A percentile compares a stretch with the other conserved stretches of the same genome.
These are phyloP conservation scores for Gila orcuttii DNA, from an alignment of 2,113 vertebrate genomes.

Conservation along the genomic window DNA sequence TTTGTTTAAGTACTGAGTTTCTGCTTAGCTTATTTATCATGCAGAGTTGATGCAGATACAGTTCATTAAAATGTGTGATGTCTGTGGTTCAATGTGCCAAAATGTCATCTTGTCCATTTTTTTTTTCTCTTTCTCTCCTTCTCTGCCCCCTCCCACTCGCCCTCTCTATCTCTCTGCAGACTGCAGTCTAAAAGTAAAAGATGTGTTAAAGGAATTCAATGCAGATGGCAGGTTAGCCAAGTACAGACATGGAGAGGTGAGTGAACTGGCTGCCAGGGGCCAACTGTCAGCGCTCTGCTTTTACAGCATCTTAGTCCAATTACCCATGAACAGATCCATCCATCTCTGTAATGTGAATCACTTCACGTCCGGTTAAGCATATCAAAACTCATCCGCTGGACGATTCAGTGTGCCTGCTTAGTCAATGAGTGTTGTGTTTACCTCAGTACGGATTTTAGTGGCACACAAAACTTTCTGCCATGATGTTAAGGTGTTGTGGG, in stretches of 20 bases:
- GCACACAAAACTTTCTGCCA: not conserved
- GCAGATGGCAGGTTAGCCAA: slow-evolving; percentile 77
- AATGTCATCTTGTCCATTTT: not conserved
- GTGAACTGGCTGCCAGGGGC: slow-evolving; percentile 55
- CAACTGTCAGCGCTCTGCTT: slow-evolving; percentile 23
- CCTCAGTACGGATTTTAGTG: not conserved
- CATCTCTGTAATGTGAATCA: slow-evolving; percentile 37
- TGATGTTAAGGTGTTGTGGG: not conserved
- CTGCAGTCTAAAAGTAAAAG: slow-evolving; percentile 86
- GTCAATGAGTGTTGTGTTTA: not conserved
- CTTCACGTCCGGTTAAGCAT: slow-evolving; percentile 17
- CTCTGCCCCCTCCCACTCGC: not conserved
- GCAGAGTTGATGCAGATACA: not conserved
- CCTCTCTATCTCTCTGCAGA: slow-evolving; percentile 73
- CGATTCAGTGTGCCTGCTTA: slow-evolving; percentile 7
- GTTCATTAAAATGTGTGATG: slow-evolving; percentile 8
- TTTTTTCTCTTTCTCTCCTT: not conserved
- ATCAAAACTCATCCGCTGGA: not conserved
- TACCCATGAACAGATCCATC: slow-evolving; percentile 23
- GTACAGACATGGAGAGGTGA: slow-evolving; percentile 86
- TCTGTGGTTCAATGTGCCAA: not conserved
- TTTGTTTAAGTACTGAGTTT: not conserved
- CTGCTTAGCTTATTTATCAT: not conserved
- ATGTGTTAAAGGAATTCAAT: slow-evolving; percentile 85
- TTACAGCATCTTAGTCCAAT: slow-evolving; percentile 31